Evolutionary conservation across 2,797 vertebrate genomes (phyloP).

Genomic region (Diplodus sargus): DNA sequence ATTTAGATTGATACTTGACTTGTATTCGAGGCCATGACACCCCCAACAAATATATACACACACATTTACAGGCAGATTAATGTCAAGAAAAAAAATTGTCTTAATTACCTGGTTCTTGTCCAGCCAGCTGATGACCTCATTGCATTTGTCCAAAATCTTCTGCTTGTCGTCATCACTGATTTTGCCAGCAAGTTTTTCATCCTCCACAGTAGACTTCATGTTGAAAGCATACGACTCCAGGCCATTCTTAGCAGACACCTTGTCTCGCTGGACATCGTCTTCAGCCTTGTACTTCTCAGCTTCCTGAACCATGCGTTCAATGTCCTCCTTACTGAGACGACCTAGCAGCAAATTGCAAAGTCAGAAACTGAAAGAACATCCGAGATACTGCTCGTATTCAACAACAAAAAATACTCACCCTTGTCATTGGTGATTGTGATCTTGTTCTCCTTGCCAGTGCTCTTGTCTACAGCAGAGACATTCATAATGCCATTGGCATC

Average conservation of each 20-base stretch:
- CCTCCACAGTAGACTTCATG: conserved; percentile 98
- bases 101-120: conserved; percentile 92
- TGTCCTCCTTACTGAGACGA: conserved; percentile 98
- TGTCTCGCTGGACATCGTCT: conserved; percentile 89
- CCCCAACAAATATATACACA: too few relatives aligned
- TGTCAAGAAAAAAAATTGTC: not conserved
- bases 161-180: conserved; percentile 94
- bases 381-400: not conserved
- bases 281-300: conserved; percentile 97
- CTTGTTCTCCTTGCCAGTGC: conserved; percentile 97
- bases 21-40: too few relatives aligned
- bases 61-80: too few relatives aligned
- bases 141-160: conserved; percentile 94
- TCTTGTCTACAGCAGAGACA: conserved; percentile 96
- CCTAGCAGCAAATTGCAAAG: conserved; percentile 74
- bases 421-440: conserved; percentile 97
- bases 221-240: conserved; percentile 96
- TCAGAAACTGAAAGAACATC: conserved; percentile 6
- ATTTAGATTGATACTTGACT: too few relatives aligned
- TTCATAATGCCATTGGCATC: conserved; percentile 97
- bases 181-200: conserved; percentile 96
- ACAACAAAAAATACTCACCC: conserved; percentile 75
- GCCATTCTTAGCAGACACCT: conserved; percentile 89
- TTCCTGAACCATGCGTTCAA: conserved; percentile 97
- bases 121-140: conserved; percentile 92